phyloP scores from a whole-genome alignment of 2,797 vertebrate genomes.

The Ataeniobius toweri region DNA sequence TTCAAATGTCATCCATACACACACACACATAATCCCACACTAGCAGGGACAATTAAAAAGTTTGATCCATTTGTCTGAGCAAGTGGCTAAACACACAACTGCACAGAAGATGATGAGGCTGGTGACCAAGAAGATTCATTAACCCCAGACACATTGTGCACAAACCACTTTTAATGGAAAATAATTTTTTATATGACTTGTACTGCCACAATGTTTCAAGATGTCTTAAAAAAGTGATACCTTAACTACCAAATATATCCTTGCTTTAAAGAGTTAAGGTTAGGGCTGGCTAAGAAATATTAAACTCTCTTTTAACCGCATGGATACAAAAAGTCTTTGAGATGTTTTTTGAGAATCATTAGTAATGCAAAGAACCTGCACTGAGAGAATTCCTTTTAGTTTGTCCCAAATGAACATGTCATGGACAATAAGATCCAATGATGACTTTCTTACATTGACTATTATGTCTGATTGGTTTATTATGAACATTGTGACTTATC shows the following conservation, averaged over 20 bases:
- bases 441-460: not conserved
- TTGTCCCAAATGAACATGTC: no score
- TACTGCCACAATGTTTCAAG: not conserved
- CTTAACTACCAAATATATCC: not conserved
- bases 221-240: not conserved
- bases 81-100: slow-evolving; percentile 10
- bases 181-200: slow-evolving; percentile 3
- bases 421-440: no score
- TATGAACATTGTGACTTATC: not conserved
- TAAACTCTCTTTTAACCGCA: not conserved
- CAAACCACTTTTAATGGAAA: not conserved
- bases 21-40: slow-evolving; percentile 18
- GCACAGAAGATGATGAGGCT: not conserved
- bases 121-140: not conserved
- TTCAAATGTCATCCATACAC: slow-evolving; percentile 77
- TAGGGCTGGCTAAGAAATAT: not conserved
- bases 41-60: slow-evolving; percentile 38
- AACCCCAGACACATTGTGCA: not conserved
- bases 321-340: not conserved
- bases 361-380: no score
- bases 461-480: not conserved
- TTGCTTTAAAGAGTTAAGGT: not conserved
- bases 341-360: not conserved
- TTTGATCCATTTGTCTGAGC: slow-evolving; percentile 32
- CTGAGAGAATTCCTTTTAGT: no score